phyloP scores from a whole-genome alignment of 1,140 invertebrate species.

The Heliconius congener region DNA sequence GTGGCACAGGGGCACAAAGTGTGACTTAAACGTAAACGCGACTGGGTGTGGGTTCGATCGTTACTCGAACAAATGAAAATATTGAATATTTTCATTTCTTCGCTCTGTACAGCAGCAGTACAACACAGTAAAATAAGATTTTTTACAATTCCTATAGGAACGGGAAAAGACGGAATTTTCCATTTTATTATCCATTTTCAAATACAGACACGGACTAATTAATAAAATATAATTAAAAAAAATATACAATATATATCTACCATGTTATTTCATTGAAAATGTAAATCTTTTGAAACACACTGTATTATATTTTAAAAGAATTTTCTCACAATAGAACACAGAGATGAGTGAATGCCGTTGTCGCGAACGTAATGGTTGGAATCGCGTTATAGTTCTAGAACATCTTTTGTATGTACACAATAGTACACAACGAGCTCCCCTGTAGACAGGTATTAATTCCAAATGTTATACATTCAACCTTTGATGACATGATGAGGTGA shows the following conservation, averaged over 20 bases:
- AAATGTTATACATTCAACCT: conserved; percentile 36
- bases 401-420: conserved; percentile 54
- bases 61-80: no score
- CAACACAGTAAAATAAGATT: no score
- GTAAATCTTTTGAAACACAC: conserved; percentile 10
- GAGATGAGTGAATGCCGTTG: conserved; percentile 47
- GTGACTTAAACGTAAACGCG: no score
- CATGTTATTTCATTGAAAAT: background rate
- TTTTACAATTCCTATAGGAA: no score
- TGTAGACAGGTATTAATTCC: conserved; percentile 56
- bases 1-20: no score
- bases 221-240: background rate
- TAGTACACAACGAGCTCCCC: conserved; percentile 50
- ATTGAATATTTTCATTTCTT: no score
- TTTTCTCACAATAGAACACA: conserved; percentile 23
- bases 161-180: background rate
- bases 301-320: conserved; percentile 4
- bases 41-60: no score
- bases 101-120: no score
- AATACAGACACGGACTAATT: background rate
- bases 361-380: conserved; percentile 45
- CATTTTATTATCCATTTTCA: background rate
- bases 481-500: conserved; percentile 33
- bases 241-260: no score
- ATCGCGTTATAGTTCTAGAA: conserved; percentile 54